Conservation (phyloP, 2,888 invertebrate species). For the Phasia obesa region DNA sequence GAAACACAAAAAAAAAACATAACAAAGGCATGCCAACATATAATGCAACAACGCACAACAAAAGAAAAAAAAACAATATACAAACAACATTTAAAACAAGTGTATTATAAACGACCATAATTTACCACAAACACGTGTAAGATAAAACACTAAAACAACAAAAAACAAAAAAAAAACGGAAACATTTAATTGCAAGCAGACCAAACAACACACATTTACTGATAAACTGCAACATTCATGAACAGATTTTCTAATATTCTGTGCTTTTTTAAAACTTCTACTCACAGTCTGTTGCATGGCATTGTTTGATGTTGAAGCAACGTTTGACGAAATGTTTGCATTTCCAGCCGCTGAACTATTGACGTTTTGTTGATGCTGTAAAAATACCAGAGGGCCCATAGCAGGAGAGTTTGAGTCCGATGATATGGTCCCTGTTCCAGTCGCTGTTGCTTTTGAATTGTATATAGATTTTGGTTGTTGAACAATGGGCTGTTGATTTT, state of each 20-base stretch:
- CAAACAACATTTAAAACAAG: conserved; percentile 59
- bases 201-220: conserved; percentile 53
- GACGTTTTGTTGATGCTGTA: conserved; percentile 77
- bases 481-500: conserved; percentile 61
- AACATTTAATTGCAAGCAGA: conserved; percentile 61
- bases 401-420: conserved; percentile 38
- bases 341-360: conserved; percentile 64
- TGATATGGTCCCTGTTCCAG: conserved; percentile 22
- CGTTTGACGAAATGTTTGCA: conserved; percentile 69
- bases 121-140: conserved; percentile 72
- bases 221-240: conserved; percentile 65
- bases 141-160: conserved; percentile 71
- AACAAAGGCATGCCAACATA: conserved; percentile 68
- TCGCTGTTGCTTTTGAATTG: conserved; percentile 33
- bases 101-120: conserved; percentile 69
- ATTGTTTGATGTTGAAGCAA: conserved; percentile 64
- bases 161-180: conserved; percentile 30
- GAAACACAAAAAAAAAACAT: conserved; percentile 25
- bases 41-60: conserved; percentile 34
- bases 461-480: conserved; percentile 59
- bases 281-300: conserved; percentile 80
- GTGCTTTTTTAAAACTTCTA: conserved; percentile 72
- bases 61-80: conserved; percentile 54
- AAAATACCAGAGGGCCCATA: conserved; percentile 78
- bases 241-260: conserved; percentile 57